These are phyloP conservation scores for Teleiodes luculella DNA, from an alignment of 2,888 invertebrate genomes.

Conservation along the genomic window DNA sequence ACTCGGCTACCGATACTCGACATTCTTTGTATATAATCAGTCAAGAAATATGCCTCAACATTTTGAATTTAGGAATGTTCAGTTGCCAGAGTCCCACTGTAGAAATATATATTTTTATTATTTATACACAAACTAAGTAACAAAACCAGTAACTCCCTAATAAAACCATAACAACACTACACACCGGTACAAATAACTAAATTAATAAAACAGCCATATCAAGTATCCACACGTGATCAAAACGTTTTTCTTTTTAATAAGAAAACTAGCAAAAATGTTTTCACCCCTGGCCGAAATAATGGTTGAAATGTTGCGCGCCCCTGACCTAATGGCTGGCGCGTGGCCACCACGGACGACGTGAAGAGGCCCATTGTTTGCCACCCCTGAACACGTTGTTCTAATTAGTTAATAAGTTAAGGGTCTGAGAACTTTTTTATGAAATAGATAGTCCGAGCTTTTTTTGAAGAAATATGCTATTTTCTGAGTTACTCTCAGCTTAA, in stretches of 20 bases:
- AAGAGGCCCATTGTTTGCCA: conserved; percentile 51
- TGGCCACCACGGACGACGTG: conserved; percentile 35
- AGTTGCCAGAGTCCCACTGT: too few relatives aligned
- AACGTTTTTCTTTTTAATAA: conserved; percentile 24
- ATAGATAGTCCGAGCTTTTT: background rate
- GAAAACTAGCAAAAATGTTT: background rate
- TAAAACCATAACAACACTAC: conserved; percentile 50
- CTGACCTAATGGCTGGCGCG: conserved; percentile 60
- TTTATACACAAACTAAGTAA: background rate
- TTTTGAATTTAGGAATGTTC: too few relatives aligned
- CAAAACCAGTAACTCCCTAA: conserved; percentile 3
- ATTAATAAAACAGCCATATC: conserved; percentile 67
- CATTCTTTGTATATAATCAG: too few relatives aligned
- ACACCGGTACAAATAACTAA: conserved; percentile 38
- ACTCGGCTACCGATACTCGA: too few relatives aligned
- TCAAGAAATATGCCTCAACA: too few relatives aligned
- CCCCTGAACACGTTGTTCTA: conserved; percentile 28
- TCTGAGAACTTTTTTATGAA: background rate
- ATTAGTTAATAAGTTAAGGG: conserved; percentile 1
- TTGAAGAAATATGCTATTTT: too few relatives aligned
- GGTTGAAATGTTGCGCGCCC: conserved; percentile 19
- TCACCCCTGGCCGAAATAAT: conserved; percentile 24
- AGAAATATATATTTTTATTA: too few relatives aligned
- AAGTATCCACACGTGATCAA: conserved; percentile 61
- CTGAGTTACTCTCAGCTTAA: too few relatives aligned